Evolutionary conservation across 1,140 invertebrate genomes (phyloP).

Genomic region (Microplitis demolitor): DNA sequence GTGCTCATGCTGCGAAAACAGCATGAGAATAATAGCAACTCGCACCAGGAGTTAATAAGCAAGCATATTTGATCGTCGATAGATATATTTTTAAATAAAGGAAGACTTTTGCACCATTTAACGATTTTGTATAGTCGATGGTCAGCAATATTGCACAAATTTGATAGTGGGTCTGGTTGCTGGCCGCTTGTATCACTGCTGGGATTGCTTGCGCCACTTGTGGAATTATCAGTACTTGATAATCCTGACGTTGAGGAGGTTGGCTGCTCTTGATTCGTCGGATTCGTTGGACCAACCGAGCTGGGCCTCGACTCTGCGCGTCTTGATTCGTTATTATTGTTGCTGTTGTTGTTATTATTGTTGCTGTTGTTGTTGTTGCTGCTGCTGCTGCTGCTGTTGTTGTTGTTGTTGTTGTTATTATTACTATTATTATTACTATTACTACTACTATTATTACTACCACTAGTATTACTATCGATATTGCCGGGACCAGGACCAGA

Average conservation of each 20-base stretch:
- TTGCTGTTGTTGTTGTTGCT: slow-evolving; percentile 40
- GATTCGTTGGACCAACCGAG: slow-evolving; percentile 25
- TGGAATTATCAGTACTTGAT: slow-evolving; percentile 28
- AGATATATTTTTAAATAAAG: slow-evolving; percentile 94
- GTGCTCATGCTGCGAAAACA: slow-evolving; percentile 87
- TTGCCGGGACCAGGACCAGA: too few species aligned
- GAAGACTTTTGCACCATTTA: slow-evolving; percentile 97
- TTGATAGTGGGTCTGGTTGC: slow-evolving; percentile 81
- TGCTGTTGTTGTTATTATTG: slow-evolving; percentile 51
- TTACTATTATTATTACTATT: not conserved
- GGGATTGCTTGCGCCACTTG: slow-evolving; percentile 60
- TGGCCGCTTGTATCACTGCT: slow-evolving; percentile 66
- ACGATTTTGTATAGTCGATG: slow-evolving; percentile 96
- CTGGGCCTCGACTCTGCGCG: slow-evolving; percentile 30
- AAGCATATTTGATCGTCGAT: slow-evolving; percentile 96
- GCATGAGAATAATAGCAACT: slow-evolving; percentile 90
- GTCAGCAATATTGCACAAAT: slow-evolving; percentile 92
- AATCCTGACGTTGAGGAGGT: not conserved
- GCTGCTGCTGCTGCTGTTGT: slow-evolving; percentile 51
- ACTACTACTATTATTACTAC: slow-evolving; percentile 21
- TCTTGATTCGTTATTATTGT: slow-evolving; percentile 22
- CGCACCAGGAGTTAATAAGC: slow-evolving; percentile 97
- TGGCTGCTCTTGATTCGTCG: slow-evolving; percentile 41
- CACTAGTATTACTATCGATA: slow-evolving; percentile 9
- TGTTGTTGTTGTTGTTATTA: too few species aligned